phyloP scores from a whole-genome alignment of 2,113 vertebrate genomes.

The Hipposideros armiger region DNA sequence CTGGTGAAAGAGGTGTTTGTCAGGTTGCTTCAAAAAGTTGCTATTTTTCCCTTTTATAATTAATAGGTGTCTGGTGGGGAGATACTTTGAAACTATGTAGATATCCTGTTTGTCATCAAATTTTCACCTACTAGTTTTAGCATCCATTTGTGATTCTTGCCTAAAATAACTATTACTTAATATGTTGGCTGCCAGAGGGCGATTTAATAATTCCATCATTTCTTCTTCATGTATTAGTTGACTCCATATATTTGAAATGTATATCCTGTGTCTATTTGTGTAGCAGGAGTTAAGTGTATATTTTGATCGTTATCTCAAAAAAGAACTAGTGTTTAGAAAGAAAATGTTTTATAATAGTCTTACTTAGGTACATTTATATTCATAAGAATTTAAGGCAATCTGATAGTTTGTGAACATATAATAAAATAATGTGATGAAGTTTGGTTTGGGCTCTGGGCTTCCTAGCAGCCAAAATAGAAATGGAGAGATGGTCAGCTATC shows the following conservation, averaged over 20 bases:
- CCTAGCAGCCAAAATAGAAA: not conserved
- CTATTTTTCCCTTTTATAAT: not conserved
- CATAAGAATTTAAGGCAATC: not conserved
- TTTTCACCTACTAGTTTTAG: not conserved
- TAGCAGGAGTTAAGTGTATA: not conserved
- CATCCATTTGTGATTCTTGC: not conserved
- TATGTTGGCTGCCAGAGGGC: not conserved
- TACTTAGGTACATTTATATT: conserved; percentile 36
- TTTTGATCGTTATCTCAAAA: conserved; percentile 4
- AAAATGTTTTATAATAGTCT: not conserved
- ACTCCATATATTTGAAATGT: not conserved
- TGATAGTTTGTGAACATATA: not conserved
- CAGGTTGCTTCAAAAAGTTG: not conserved
- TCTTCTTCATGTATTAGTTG: not conserved
- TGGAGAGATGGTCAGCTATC: not conserved
- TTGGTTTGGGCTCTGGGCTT: conserved; percentile 3
- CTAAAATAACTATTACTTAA: not conserved
- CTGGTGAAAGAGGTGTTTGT: not conserved
- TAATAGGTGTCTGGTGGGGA: not conserved
- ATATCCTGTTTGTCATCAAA: not conserved
- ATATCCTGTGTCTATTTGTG: not conserved
- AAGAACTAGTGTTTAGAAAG: conserved; percentile 4
- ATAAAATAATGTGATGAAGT: conserved; percentile 12
- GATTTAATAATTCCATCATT: not conserved
- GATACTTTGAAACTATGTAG: conserved; percentile 5